A percentile compares a stretch with the other conserved stretches of the same genome.
Evolutionary conservation across 2,888 invertebrate genomes (phyloP).

Genomic region (Myopa testacea): DNA sequence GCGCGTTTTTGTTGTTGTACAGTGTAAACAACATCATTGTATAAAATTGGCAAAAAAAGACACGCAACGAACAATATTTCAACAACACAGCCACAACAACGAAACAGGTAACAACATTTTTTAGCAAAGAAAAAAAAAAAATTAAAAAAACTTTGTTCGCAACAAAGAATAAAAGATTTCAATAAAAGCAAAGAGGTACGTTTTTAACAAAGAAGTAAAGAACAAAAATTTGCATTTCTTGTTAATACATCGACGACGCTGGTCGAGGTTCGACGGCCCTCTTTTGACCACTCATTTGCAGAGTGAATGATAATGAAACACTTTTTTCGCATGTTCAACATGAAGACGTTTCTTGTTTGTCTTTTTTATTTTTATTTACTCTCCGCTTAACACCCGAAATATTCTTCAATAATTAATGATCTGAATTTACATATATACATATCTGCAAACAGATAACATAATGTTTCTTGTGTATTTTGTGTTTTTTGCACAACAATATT

Average conservation of each 20-base stretch:
- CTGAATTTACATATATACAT: not conserved
- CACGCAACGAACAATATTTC: too few species aligned
- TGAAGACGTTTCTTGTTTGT: not conserved
- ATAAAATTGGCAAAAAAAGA: slow-evolving; percentile 2
- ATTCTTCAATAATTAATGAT: not conserved
- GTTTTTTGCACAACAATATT: not conserved
- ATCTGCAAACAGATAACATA: not conserved
- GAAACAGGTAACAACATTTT: not conserved
- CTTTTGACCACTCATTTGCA: not conserved
- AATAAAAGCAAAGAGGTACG: not conserved
- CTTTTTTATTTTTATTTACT: not conserved
- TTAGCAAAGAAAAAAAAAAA: not conserved
- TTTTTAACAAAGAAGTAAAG: slow-evolving; percentile 44
- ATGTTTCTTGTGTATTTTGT: not conserved
- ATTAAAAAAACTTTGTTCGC: not conserved
- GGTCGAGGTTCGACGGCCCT: not conserved
- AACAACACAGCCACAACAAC: too few species aligned
- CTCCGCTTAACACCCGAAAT: not conserved
- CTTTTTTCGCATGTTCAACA: slow-evolving; percentile 3
- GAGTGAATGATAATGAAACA: slow-evolving; percentile 7
- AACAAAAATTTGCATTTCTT: slow-evolving; percentile 14
- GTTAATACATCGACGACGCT: not conserved
- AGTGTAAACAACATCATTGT: not conserved
- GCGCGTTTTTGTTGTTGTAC: not conserved
- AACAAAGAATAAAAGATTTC: not conserved